Evolutionary conservation across 2,888 invertebrate genomes (phyloP), one percentile per base, ranked within the genome.

Genomic region (Orthosia gracilis): DNA sequence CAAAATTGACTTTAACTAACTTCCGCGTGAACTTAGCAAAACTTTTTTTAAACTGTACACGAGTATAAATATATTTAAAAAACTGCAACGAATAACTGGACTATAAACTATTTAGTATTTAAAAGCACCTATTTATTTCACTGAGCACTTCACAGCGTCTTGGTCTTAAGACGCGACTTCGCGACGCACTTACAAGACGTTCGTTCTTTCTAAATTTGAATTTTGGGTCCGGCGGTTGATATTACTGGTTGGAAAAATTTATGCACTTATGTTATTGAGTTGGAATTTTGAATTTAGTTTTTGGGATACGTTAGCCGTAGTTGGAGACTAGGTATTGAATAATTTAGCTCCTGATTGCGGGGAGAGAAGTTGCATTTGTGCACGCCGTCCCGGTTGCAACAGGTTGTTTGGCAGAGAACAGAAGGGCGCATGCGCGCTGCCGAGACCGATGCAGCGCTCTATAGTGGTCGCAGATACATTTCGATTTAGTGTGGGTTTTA

Each of bases 351-450:
- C 88, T 91, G 92, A 93, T 93, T 90, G 89, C 91, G 91, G 90
- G 89, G 91, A 93, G 93, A 91, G 91, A 88, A 89, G 93, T 93
- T 96, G 96, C 96, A 96, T 92, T 89, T 90, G 93, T 96, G 96
- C 96, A 96, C 95, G 95, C 94, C 93, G 94, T 90, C 85, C 93
- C 90, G 86, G 89, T 94, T 96, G 96, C 96, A 96, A 96, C 96
- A 96, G 96, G 96, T 96, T 96, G 96, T 95, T 95, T 95, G 94
- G 93, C 87, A 88, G 92, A 91, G 91, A 82, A 81, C 83, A 73
- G 80, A 45, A 69, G 78, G 83, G 89, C 95, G 96, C 95, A 93
- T 93, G 96, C 96, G 96, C 90, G 82, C 57, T 80, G 71, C 76
- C 72, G 76, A 80, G 82, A 82, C 90, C 92, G 89, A 91, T 93